Conservation (phyloP, 2,888 invertebrate genomes). For the Lasioglossum malachurum region DNA sequence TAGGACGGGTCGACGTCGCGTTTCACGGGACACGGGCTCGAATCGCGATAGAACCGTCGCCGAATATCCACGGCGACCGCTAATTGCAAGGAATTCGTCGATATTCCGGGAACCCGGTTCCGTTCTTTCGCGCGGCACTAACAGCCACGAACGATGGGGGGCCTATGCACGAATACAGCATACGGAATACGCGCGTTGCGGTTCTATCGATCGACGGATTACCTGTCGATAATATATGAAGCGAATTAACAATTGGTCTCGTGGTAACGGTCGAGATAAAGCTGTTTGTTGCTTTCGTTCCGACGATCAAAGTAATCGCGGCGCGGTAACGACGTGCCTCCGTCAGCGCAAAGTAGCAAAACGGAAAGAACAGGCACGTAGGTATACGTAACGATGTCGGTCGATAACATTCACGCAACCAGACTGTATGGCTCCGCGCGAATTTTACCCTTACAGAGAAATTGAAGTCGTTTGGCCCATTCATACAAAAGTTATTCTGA, state of each 20-base stretch:
- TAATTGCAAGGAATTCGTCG: neutral
- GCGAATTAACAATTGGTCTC: slow-evolving; percentile 15
- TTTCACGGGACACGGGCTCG: neutral
- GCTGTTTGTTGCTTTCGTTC: neutral
- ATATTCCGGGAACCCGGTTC: neutral
- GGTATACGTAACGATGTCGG: neutral
- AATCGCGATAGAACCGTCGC: neutral
- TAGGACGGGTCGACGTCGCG: neutral
- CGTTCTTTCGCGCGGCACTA: neutral
- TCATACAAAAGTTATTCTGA: too few relatives aligned
- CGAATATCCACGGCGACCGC: slow-evolving; percentile 1
- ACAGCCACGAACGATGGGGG: neutral
- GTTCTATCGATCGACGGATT: slow-evolving; percentile 6
- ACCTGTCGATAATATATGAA: slow-evolving; percentile 4
- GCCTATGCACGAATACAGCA: neutral
- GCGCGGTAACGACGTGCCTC: neutral
- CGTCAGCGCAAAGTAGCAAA: neutral
- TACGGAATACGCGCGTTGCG: neutral
- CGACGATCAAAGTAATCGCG: slow-evolving; percentile 4
- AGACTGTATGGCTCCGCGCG: neutral
- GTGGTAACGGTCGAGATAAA: slow-evolving; percentile 6
- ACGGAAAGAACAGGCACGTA: neutral
- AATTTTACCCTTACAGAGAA: too few relatives aligned
- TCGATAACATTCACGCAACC: neutral
- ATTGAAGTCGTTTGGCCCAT: too few relatives aligned